Evolutionary conservation across 2,797 vertebrate species (phyloP).

Genomic region (Alfaro cultratus): DNA sequence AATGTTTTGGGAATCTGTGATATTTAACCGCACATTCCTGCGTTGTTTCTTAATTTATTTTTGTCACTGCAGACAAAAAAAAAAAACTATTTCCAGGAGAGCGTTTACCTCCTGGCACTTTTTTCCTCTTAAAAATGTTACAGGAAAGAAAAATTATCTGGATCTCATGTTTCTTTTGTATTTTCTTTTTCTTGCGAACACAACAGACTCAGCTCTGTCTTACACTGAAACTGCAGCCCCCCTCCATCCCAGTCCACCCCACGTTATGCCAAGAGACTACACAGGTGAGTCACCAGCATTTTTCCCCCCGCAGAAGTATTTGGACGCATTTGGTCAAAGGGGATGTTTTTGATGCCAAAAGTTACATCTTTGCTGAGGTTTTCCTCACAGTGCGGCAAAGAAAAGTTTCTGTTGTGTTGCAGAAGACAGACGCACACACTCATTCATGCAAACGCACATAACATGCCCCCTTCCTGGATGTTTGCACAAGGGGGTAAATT

Average conservation of each 20-base stretch:
- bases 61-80: neutral
- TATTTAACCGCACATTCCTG: neutral
- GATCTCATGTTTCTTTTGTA: conserved; percentile 16
- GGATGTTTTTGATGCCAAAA: conserved; percentile 1
- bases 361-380: neutral
- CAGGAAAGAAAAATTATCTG: neutral
- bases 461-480: conserved; percentile 25
- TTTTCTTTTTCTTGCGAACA: conserved; percentile 44
- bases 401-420: conserved; percentile 7
- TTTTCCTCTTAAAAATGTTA: neutral
- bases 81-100: neutral
- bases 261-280: conserved; percentile 84
- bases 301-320: neutral
- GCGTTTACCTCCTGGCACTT: neutral
- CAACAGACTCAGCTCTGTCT: conserved; percentile 90
- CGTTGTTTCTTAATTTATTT: neutral
- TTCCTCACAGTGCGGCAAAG: conserved; percentile 1
- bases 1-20: neutral
- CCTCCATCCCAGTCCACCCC: conserved; percentile 79
- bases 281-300: conserved; percentile 83
- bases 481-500: conserved; percentile 50
- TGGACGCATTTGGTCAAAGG: neutral
- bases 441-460: conserved; percentile 17
- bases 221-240: conserved; percentile 93
- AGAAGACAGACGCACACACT: conserved; percentile 6